phyloP scores from a whole-genome alignment of 1,140 invertebrate species.

The Listronotus bonariensis region DNA sequence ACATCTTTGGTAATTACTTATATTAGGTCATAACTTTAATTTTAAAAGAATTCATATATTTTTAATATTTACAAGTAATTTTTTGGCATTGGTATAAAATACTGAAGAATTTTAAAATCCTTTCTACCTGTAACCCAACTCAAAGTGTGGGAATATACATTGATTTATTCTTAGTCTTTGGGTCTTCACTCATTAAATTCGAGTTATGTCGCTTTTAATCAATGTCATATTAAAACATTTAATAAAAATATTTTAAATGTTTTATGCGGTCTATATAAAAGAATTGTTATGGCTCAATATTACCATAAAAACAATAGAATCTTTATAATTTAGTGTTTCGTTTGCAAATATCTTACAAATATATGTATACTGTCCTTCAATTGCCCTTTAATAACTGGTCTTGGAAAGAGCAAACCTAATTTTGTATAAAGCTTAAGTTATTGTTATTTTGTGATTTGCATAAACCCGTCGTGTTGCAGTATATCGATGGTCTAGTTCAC shows the following conservation, averaged over 20 bases:
- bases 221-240: constrained; percentile 47
- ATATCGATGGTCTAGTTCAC: too few species aligned
- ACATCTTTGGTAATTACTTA: too few species aligned
- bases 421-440: too few species aligned
- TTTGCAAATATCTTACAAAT: not conserved
- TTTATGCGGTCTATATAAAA: constrained; percentile 39
- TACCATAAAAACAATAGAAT: constrained; percentile 50
- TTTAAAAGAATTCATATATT: not conserved
- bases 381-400: too few species aligned
- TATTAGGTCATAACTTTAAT: too few species aligned
- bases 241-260: constrained; percentile 45
- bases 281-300: constrained; percentile 32
- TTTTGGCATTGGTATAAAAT: not conserved
- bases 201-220: constrained; percentile 42
- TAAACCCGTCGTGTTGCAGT: too few species aligned
- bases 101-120: not conserved
- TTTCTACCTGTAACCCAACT: constrained; percentile 19
- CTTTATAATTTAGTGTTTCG: constrained; percentile 39
- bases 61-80: not conserved
- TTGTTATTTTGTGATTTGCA: too few species aligned
- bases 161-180: constrained; percentile 40
- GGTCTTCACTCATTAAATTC: constrained; percentile 46
- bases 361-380: too few species aligned
- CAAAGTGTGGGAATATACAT: constrained; percentile 40
- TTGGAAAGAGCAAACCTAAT: too few species aligned